Percentiles rank a stretch among this genome's conserved stretches.
phyloP scores from a whole-genome alignment of 1,140 invertebrate species.

The Steinernema khuongi region DNA sequence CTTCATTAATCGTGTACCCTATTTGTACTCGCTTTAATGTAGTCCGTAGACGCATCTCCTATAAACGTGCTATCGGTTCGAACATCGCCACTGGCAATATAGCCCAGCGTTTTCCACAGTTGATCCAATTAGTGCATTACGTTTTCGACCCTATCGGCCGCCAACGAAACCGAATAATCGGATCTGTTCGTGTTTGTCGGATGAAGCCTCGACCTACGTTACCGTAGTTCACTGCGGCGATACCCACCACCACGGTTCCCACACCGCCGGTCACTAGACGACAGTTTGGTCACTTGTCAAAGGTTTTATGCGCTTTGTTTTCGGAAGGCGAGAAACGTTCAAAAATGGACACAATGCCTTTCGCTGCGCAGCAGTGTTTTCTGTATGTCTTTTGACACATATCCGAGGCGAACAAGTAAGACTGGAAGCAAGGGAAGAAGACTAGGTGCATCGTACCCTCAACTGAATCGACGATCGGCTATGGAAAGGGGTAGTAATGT shows the following conservation, averaged over 20 bases:
- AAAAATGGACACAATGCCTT: not conserved
- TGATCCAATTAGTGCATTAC: constrained; percentile 8
- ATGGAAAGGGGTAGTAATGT: not conserved
- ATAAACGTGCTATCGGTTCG: not conserved
- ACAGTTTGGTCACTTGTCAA: too few species aligned
- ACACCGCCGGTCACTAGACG: too few species aligned
- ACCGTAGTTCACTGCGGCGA: too few species aligned
- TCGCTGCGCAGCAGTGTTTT: not conserved
- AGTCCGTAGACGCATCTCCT: not conserved
- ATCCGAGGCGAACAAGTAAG: not conserved
- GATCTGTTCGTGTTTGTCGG: not conserved
- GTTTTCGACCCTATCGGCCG: constrained; percentile 4
- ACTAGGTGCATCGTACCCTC: too few species aligned
- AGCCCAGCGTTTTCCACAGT: not conserved
- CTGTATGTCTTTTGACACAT: constrained; percentile 3
- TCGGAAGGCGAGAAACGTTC: not conserved
- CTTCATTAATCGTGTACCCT: not conserved
- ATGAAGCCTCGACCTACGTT: not conserved
- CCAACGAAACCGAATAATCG: constrained; percentile 7
- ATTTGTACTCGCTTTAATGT: not conserved
- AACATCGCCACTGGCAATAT: not conserved
- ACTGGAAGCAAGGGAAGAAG: too few species aligned
- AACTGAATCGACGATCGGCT: too few species aligned
- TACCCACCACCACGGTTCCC: too few species aligned
- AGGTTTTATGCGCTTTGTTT: constrained; percentile 1